Conservation (phyloP, 2,797 vertebrate genomes). For the Myoxocephalus aenaeus region DNA sequence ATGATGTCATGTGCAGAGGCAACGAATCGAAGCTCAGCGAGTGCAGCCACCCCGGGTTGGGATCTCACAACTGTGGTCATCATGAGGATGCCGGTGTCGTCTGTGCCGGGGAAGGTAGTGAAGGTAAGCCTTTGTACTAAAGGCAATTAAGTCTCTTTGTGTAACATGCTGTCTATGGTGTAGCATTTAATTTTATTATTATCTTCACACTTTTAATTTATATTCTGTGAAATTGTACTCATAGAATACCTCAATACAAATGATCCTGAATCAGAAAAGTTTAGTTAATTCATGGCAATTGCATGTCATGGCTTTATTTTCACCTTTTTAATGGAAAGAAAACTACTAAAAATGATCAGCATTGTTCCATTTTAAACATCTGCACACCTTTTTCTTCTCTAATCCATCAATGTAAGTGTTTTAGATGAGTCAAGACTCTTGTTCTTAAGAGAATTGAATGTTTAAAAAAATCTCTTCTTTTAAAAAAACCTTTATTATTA, state of each 20-base stretch:
- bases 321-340: background rate
- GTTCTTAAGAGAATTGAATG: background rate
- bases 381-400: background rate
- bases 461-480: background rate
- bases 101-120: slow-evolving; percentile 54
- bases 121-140: background rate
- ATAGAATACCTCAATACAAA: background rate
- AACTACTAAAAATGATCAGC: too few relatives aligned
- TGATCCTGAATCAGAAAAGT: background rate
- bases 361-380: background rate
- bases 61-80: slow-evolving; percentile 65
- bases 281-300: background rate
- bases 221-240: background rate
- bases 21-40: slow-evolving; percentile 46
- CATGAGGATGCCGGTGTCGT: slow-evolving; percentile 67
- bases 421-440: background rate
- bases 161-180: too few relatives aligned
- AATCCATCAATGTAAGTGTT: background rate
- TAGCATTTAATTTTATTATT: background rate
- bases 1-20: slow-evolving; percentile 59
- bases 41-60: slow-evolving; percentile 57
- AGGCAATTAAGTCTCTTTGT: background rate
- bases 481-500: background rate
- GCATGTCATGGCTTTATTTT: background rate
- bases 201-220: background rate